These are phyloP conservation scores for Heliconius aoede DNA, from an alignment of 2,888 invertebrate genomes.

Conservation along the genomic window DNA sequence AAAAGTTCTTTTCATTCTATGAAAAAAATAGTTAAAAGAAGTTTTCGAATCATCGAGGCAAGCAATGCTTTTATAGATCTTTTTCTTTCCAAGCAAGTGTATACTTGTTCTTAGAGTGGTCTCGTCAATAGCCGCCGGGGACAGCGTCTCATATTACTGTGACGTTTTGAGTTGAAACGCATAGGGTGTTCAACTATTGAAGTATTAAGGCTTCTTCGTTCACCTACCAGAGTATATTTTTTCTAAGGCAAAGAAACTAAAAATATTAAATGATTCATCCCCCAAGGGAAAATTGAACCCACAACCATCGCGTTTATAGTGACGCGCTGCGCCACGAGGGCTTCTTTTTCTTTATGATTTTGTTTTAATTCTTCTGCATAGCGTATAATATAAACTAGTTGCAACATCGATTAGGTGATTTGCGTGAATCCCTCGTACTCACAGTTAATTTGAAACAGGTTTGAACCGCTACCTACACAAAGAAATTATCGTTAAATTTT, in stretches of 20 bases:
- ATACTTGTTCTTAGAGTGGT: conserved; percentile 29
- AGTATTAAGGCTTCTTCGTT: conserved; percentile 18
- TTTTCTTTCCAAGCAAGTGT: conserved; percentile 28
- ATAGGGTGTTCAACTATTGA: conserved; percentile 21
- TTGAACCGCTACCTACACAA: not conserved
- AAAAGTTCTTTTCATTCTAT: not conserved
- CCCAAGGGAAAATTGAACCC: no score
- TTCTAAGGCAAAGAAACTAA: no score
- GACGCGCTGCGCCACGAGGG: no score
- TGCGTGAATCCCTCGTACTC: not conserved
- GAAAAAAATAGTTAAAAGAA: conserved; percentile 8
- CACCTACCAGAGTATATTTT: not conserved
- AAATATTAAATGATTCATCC: no score
- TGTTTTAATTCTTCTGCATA: not conserved
- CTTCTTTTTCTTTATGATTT: not conserved
- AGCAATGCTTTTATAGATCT: conserved; percentile 26
- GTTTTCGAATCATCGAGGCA: conserved; percentile 3
- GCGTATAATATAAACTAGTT: conserved; percentile 1
- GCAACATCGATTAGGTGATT: not conserved
- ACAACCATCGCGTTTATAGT: no score
- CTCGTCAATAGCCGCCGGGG: conserved; percentile 34
- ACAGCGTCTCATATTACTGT: conserved; percentile 31
- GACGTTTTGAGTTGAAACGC: conserved; percentile 27
- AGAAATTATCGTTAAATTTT: not conserved
- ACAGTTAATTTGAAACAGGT: not conserved